phyloP scores from a whole-genome alignment of 2,797 vertebrate species.

The Dendrocincla tyrannina region DNA sequence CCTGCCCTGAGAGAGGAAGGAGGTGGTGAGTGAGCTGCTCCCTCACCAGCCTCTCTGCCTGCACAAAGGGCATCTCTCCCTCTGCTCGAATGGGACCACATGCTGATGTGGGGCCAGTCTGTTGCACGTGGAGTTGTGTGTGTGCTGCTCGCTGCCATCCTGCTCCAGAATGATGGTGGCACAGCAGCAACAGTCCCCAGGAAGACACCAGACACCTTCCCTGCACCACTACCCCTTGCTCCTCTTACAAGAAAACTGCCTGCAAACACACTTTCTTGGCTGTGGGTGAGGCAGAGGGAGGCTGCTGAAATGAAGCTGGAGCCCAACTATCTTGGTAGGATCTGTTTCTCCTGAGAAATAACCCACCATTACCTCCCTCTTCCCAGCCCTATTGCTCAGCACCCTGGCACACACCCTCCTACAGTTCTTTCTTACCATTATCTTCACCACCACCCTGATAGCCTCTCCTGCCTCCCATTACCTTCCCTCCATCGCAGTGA shows the following conservation, averaged over 20 bases:
- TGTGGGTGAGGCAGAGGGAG: accelerated
- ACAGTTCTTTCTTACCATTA: neutral
- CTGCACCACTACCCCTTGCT: accelerated
- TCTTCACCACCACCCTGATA: neutral
- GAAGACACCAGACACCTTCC: neutral
- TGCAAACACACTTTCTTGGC: neutral
- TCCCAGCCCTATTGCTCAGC: neutral
- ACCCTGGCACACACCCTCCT: neutral
- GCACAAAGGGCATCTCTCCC: neutral
- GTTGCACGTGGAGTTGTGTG: neutral
- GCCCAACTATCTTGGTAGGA: neutral
- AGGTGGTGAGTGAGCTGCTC: neutral
- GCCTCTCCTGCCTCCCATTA: neutral
- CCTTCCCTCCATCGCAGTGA: accelerated
- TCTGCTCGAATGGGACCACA: neutral
- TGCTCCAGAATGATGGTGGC: neutral
- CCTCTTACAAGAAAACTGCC: neutral
- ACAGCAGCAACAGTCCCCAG: neutral
- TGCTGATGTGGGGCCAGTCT: accelerated
- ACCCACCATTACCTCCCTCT: neutral
- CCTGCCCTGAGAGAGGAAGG: neutral
- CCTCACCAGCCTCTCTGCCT: neutral
- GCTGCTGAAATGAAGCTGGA: neutral
- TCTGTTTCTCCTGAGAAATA: accelerated
- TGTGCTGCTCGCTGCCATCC: accelerated